Percentiles rank a stretch among this genome's conserved stretches.
Conservation (phyloP, 2,797 vertebrate species). For the Triplophysa yarkandensis region DNA sequence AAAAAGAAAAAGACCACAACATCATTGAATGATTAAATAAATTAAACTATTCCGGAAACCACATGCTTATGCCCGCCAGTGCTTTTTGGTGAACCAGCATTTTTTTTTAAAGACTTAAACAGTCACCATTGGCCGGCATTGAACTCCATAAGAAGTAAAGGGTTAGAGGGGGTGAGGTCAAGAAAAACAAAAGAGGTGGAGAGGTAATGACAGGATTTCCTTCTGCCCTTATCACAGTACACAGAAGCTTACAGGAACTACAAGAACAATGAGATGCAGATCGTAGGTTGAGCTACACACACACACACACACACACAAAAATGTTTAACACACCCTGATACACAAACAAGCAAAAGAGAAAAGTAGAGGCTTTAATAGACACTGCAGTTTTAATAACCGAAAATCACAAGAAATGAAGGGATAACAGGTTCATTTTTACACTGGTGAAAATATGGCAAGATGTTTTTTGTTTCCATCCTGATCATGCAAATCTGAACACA, state of each 20-base stretch:
- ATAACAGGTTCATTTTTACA: background rate
- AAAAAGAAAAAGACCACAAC: background rate
- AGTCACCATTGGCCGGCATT: background rate
- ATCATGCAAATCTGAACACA: slow-evolving; percentile 35
- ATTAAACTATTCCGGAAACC: slow-evolving; percentile 19
- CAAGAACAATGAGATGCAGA: slow-evolving; percentile 44
- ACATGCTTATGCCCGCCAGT: background rate
- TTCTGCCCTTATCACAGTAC: slow-evolving; percentile 59
- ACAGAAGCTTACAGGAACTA: slow-evolving; percentile 58
- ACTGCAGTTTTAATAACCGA: background rate
- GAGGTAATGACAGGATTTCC: slow-evolving; percentile 63
- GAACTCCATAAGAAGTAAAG: background rate
- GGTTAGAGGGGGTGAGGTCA: slow-evolving; percentile 16
- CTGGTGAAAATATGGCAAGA: background rate
- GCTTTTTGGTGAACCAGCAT: too few relatives aligned
- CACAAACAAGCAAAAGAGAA: slow-evolving; percentile 25
- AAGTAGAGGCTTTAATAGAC: background rate
- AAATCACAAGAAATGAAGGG: background rate
- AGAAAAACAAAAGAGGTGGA: slow-evolving; percentile 25
- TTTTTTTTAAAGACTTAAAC: background rate
- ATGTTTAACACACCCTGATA: slow-evolving; percentile 10
- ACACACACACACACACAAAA: slow-evolving; percentile 22
- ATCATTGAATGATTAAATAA: background rate
- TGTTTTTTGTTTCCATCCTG: slow-evolving; percentile 4
- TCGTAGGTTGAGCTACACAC: slow-evolving; percentile 40